These are phyloP conservation scores for Sepiola atlantica DNA, from an alignment of 2,888 invertebrate genomes.

Conservation along the genomic window DNA sequence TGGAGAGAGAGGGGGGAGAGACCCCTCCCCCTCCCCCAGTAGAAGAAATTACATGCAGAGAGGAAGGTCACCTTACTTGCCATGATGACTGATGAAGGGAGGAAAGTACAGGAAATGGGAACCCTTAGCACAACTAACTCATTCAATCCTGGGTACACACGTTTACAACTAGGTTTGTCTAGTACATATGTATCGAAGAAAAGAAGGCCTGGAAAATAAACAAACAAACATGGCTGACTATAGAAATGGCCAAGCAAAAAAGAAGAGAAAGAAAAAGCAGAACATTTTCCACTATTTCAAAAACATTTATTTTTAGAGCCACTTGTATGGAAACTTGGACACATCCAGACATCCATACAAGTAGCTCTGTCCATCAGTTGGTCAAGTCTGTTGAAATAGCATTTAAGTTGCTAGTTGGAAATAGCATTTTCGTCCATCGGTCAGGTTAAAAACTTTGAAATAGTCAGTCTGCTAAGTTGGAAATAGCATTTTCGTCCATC, in stretches of 20 bases:
- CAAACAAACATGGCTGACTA: not conserved
- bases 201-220: not conserved
- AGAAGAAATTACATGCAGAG: not conserved
- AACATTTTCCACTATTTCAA: not conserved
- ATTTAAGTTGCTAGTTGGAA: too few relatives aligned
- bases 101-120: constrained; percentile 6
- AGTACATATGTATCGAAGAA: constrained; percentile 6
- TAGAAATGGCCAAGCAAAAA: not conserved
- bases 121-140: constrained; percentile 32
- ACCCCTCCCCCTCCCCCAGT: too few relatives aligned
- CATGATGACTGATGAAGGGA: constrained; percentile 8
- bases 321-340: too few relatives aligned
- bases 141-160: not conserved
- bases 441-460: too few relatives aligned
- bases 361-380: too few relatives aligned
- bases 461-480: too few relatives aligned
- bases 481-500: too few relatives aligned
- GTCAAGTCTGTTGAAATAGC: too few relatives aligned
- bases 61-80: constrained; percentile 22
- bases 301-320: not conserved
- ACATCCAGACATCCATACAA: too few relatives aligned
- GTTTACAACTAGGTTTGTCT: constrained; percentile 18
- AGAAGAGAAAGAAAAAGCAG: not conserved
- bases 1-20: not conserved
- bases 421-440: too few relatives aligned